Evolutionary conservation across 2,888 invertebrate species (phyloP).

Genomic region (Tachystola acroxantha): DNA sequence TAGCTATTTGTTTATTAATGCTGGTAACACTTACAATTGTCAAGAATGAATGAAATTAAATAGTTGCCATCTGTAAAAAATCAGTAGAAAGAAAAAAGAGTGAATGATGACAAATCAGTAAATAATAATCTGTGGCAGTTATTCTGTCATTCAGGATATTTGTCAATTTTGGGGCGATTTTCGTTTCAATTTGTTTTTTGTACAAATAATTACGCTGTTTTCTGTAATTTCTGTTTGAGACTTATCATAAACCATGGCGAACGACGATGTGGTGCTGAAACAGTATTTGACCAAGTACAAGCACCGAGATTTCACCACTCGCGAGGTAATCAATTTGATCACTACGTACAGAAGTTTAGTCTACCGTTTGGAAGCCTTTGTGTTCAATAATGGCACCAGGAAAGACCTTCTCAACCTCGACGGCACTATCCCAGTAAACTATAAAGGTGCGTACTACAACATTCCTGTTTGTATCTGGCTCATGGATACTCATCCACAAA

Average conservation of each 20-base stretch:
- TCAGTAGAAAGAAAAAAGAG: too few relatives aligned
- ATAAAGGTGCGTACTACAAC: slow-evolving; percentile 93
- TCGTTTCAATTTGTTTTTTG: slow-evolving; percentile 1
- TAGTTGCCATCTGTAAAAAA: too few relatives aligned
- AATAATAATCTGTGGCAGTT: too few relatives aligned
- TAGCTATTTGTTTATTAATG: too few relatives aligned
- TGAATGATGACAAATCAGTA: too few relatives aligned
- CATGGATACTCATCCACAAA: slow-evolving; percentile 97
- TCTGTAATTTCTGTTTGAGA: slow-evolving; percentile 2
- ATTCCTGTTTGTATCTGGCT: slow-evolving; percentile 98
- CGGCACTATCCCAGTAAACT: slow-evolving; percentile 95
- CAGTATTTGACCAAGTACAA: slow-evolving; percentile 65
- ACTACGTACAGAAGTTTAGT: slow-evolving; percentile 64
- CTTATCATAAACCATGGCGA: slow-evolving; percentile 46
- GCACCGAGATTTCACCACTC: slow-evolving; percentile 61
- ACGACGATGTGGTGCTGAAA: slow-evolving; percentile 59
- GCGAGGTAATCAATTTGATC: slow-evolving; percentile 64
- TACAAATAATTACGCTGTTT: slow-evolving; percentile 1
- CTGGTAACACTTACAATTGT: too few relatives aligned
- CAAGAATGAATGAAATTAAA: too few relatives aligned
- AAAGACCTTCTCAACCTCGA: slow-evolving; percentile 90
- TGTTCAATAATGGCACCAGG: slow-evolving; percentile 91
- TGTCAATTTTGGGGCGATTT: too few relatives aligned
- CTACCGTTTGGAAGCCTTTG: slow-evolving; percentile 76
- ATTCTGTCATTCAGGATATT: too few relatives aligned